Conservation (phyloP, 2,113 vertebrate species). For the Hemibagrus wyckioides region DNA sequence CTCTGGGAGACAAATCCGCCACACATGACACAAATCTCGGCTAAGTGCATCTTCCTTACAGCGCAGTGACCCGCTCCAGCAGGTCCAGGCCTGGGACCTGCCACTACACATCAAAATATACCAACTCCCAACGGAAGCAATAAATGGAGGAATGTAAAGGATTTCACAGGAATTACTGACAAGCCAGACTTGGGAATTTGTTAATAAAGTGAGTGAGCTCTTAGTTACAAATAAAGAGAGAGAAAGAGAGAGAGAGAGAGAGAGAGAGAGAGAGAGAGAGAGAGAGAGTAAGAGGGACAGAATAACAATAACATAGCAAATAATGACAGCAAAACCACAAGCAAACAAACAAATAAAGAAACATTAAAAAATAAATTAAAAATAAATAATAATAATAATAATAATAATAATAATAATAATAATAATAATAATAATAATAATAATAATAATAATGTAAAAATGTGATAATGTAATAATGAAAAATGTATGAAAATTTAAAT, state of each 20-base stretch:
- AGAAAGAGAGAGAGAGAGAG: neutral
- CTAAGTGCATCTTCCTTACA: neutral
- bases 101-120: neutral
- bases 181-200: slow-evolving; percentile 19
- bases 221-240: neutral
- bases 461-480: no score
- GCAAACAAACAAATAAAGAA: no score
- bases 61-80: neutral
- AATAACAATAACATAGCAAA: neutral
- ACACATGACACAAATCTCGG: neutral
- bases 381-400: no score
- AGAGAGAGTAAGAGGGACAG: neutral
- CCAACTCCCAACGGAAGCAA: slow-evolving; percentile 18
- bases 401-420: no score
- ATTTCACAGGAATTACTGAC: slow-evolving; percentile 28
- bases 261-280: neutral
- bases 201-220: slow-evolving; percentile 16
- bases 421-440: no score
- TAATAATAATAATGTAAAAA: no score
- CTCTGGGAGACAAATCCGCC: neutral
- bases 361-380: no score
- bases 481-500: no score
- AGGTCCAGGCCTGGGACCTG: neutral
- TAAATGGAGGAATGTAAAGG: slow-evolving; percentile 17
- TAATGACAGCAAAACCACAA: neutral